Conservation (phyloP, 2,797 vertebrate species). For the Protosalanx chinensis region DNA sequence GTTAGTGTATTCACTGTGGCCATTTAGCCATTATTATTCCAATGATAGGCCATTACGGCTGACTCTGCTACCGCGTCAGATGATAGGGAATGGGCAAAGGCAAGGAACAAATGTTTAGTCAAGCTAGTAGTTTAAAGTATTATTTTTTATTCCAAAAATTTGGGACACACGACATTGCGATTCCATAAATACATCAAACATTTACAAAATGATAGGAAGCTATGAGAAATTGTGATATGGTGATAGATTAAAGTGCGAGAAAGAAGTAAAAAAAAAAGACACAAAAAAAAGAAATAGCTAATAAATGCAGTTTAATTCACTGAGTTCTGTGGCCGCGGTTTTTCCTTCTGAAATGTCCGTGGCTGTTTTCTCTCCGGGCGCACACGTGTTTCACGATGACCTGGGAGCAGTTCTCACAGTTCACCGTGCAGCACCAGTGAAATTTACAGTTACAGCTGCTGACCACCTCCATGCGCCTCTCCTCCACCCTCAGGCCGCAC, state of each 20-base stretch:
- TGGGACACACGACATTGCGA: not conserved
- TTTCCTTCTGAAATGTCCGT: constrained; percentile 55
- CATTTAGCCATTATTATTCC: constrained; percentile 48
- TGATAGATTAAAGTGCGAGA: not conserved
- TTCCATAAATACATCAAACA: not conserved
- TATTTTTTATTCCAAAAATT: not conserved
- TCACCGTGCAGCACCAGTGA: constrained; percentile 95
- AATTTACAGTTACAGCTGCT: constrained; percentile 96
- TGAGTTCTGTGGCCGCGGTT: constrained; percentile 62
- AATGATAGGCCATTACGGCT: constrained; percentile 18
- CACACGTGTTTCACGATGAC: constrained; percentile 84
- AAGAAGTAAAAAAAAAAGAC: not conserved
- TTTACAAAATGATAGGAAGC: not conserved
- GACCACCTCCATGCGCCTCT: constrained; percentile 77
- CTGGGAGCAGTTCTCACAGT: constrained; percentile 86
- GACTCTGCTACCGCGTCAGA: not conserved
- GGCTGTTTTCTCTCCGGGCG: constrained; percentile 60
- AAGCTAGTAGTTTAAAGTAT: not conserved
- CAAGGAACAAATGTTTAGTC: not conserved
- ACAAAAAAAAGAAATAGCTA: too few relatives aligned
- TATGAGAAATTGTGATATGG: not conserved
- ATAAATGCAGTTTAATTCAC: not conserved
- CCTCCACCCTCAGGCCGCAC: constrained; percentile 86
- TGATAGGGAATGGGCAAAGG: not conserved
- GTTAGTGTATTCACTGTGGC: constrained; percentile 49